Conservation (phyloP, 2,888 invertebrate genomes). For the Fragum fragum region DNA sequence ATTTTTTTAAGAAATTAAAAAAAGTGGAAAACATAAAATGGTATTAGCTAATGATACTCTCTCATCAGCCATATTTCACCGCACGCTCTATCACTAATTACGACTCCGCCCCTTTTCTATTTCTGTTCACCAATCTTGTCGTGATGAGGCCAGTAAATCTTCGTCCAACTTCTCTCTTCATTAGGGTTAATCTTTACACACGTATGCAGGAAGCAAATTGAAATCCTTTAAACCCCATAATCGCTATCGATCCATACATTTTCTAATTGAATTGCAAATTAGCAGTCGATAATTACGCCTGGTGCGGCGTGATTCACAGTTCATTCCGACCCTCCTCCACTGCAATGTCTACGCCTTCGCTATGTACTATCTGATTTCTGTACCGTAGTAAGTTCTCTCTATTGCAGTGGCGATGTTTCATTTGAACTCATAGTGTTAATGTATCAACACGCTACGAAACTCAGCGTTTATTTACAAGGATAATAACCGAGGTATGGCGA, state of each 20-base stretch:
- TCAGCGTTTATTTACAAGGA: constrained; percentile 51
- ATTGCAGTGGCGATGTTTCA: constrained; percentile 41
- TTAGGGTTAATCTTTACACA: constrained; percentile 53
- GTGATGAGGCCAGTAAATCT: constrained; percentile 40
- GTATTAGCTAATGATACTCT: constrained; percentile 8
- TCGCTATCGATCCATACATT: constrained; percentile 53
- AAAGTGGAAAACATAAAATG: background rate
- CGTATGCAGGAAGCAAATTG: constrained; percentile 58
- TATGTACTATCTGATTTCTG: constrained; percentile 26
- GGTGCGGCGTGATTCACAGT: constrained; percentile 38
- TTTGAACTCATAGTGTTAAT: constrained; percentile 36
- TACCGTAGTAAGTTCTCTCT: constrained; percentile 9
- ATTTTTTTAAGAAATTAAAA: background rate
- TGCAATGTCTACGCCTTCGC: constrained; percentile 47
- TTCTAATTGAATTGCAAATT: constrained; percentile 67
- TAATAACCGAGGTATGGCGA: constrained; percentile 38
- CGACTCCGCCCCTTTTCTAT: constrained; percentile 50
- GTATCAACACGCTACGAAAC: constrained; percentile 44
- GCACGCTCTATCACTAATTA: constrained; percentile 55
- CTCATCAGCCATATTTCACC: constrained; percentile 45
- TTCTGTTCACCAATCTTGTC: constrained; percentile 39
- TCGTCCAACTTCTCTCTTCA: constrained; percentile 50
- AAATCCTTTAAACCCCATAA: constrained; percentile 58
- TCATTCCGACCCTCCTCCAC: constrained; percentile 51
- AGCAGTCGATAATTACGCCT: constrained; percentile 54